phyloP scores from a whole-genome alignment of 1,140 invertebrate species.

The Aphidius ervi region DNA sequence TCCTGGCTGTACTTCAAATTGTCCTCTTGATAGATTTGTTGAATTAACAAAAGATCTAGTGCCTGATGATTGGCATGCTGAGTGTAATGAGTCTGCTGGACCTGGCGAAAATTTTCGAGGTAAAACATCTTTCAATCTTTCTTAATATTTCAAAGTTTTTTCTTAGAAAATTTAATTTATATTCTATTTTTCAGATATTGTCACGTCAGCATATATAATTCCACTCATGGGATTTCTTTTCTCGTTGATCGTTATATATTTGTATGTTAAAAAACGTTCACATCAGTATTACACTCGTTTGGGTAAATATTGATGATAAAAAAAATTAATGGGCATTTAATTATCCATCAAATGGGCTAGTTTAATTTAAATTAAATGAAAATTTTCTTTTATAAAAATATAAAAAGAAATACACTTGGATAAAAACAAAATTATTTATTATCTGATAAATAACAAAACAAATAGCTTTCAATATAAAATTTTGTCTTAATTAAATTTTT shows the following conservation, averaged over 20 bases:
- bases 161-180: neutral
- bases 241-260: constrained; percentile 43
- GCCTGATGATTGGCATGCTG: constrained; percentile 57
- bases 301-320: no score
- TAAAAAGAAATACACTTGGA: no score
- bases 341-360: constrained; percentile 28
- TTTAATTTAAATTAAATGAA: constrained; percentile 24
- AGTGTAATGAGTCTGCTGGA: constrained; percentile 49
- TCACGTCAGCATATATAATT: constrained; percentile 40
- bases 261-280: constrained; percentile 41
- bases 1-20: constrained; percentile 58
- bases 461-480: no score
- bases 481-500: no score
- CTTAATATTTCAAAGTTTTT: constrained; percentile 10
- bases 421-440: no score
- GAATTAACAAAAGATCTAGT: constrained; percentile 52
- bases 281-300: constrained; percentile 47
- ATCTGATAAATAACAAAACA: no score
- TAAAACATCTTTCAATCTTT: constrained; percentile 15
- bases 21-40: constrained; percentile 58
- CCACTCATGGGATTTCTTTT: constrained; percentile 39
- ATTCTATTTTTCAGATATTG: constrained; percentile 39
- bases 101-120: constrained; percentile 35
- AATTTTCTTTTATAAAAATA: neutral
- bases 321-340: no score